Percentiles rank a stretch among this genome's conserved stretches.
Evolutionary conservation across 1,140 invertebrate genomes (phyloP).

Genomic region (Trichonephila inaurata): DNA sequence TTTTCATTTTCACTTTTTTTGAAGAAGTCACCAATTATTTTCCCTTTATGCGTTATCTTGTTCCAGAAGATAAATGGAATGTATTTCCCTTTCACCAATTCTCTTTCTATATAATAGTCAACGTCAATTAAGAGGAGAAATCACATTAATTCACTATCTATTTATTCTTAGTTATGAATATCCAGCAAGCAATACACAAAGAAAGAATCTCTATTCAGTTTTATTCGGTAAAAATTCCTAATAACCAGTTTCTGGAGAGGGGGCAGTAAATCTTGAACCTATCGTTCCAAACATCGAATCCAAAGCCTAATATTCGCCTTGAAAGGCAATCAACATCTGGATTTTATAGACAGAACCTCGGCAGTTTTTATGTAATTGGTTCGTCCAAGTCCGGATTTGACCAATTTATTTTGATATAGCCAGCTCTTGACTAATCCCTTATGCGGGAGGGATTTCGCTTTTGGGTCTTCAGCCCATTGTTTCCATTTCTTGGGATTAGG

Average conservation of each 20-base stretch:
- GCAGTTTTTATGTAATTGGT: conserved; percentile 64
- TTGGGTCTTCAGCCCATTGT: not conserved
- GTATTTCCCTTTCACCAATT: too few relatives aligned
- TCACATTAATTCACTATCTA: not conserved
- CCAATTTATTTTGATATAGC: conserved; percentile 68
- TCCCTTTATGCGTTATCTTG: too few relatives aligned
- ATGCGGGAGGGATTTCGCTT: not conserved
- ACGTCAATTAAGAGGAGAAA: too few relatives aligned
- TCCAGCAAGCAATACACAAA: not conserved
- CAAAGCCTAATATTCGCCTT: conserved; percentile 39
- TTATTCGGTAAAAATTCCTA: too few relatives aligned
- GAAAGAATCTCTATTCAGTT: too few relatives aligned
- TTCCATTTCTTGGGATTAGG: not conserved
- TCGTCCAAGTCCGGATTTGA: conserved; percentile 48
- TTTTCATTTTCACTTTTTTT: too few relatives aligned
- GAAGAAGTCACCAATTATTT: too few relatives aligned
- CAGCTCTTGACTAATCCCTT: conserved; percentile 49
- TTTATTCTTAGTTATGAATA: not conserved
- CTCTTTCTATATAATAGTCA: too few relatives aligned
- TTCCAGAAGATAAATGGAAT: too few relatives aligned
- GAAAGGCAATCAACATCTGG: conserved; percentile 4
- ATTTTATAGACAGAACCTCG: conserved; percentile 50
- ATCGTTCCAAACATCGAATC: conserved; percentile 17
- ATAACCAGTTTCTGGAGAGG: too few relatives aligned
- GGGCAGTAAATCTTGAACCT: not conserved